Conservation (phyloP, 2,113 vertebrate species). For the Gnathonemus longibarbis region DNA sequence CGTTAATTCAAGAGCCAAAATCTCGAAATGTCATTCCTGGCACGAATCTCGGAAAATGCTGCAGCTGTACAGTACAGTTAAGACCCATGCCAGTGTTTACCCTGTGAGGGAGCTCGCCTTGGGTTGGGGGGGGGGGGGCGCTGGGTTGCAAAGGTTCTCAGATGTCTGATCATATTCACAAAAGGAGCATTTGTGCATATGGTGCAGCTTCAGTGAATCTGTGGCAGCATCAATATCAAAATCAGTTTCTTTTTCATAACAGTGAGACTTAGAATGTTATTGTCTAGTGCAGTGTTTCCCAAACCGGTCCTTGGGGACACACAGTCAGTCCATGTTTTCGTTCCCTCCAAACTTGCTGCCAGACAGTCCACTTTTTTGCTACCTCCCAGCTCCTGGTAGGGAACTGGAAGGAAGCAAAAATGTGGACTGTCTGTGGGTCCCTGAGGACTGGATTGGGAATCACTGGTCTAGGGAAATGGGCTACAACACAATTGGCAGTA, state of each 20-base stretch:
- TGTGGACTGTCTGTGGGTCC: not conserved
- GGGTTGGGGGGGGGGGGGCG: not conserved
- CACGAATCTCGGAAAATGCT: slow-evolving; percentile 26
- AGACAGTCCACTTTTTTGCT: not conserved
- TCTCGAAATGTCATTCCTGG: slow-evolving; percentile 22
- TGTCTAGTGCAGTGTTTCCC: not conserved
- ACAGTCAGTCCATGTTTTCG: not conserved
- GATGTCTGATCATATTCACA: not conserved
- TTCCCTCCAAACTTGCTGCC: not conserved
- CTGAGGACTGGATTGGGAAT: not conserved
- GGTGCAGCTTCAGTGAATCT: not conserved
- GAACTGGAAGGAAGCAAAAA: not conserved
- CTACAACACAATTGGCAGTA: not conserved
- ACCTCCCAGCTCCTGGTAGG: not conserved
- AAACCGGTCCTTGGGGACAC: not conserved
- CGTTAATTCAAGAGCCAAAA: slow-evolving; percentile 17
- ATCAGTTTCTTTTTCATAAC: not conserved
- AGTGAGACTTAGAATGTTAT: not conserved
- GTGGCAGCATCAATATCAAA: not conserved
- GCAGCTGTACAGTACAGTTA: not conserved
- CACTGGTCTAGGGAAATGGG: not conserved
- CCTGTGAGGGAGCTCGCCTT: not conserved
- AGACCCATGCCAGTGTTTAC: not conserved
- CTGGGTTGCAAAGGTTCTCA: not conserved
- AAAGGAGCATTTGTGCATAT: not conserved